Conservation (phyloP, 2,113 vertebrate genomes). For the Zingel zingel region DNA sequence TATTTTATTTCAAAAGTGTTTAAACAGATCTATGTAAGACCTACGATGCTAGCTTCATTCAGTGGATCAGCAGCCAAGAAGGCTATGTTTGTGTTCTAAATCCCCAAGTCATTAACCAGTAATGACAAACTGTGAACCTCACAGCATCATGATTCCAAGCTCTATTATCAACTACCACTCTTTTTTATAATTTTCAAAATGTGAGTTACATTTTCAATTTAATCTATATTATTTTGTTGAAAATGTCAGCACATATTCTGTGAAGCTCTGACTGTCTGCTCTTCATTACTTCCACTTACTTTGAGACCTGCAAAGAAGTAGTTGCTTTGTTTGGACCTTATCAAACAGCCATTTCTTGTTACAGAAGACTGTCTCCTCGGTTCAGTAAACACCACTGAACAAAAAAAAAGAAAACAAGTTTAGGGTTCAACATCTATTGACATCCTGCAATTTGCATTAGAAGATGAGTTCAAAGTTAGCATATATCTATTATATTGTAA, state of each 20-base stretch:
- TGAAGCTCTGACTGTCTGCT: background rate
- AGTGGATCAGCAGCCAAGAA: background rate
- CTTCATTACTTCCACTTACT: constrained; percentile 2
- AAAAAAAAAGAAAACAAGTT: background rate
- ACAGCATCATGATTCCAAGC: background rate
- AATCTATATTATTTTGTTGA: background rate
- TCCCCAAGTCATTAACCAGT: background rate
- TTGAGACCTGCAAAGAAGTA: background rate
- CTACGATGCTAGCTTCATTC: background rate
- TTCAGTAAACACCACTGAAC: constrained; percentile 1
- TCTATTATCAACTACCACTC: background rate
- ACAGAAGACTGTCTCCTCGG: background rate
- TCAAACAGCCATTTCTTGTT: background rate
- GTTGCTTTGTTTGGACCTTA: constrained; percentile 1
- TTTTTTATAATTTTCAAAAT: background rate
- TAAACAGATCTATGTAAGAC: background rate
- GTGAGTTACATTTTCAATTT: background rate
- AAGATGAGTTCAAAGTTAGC: constrained; percentile 25
- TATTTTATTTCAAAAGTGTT: background rate
- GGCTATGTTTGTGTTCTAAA: no score
- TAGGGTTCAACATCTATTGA: constrained; percentile 2
- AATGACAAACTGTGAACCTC: background rate
- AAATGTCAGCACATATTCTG: background rate
- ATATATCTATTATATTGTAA: constrained; percentile 32
- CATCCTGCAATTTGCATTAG: constrained; percentile 40